A percentile compares a stretch with the other conserved stretches of the same genome.
These are phyloP conservation scores for Penaeus vannamei DNA, from an alignment of 1,140 invertebrate genomes.

Conservation along the genomic window DNA sequence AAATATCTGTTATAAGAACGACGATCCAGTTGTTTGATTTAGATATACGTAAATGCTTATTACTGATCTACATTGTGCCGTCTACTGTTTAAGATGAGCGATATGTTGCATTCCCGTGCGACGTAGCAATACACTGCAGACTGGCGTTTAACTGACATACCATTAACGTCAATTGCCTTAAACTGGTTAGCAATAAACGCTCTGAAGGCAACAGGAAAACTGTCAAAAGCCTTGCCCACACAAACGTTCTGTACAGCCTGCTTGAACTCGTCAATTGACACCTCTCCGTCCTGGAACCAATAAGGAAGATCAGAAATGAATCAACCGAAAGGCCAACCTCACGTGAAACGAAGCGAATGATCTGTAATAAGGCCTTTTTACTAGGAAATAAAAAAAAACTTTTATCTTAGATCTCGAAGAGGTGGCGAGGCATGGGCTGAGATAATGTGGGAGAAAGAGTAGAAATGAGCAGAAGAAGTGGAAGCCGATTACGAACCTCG, in stretches of 20 bases:
- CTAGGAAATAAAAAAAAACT: not conserved
- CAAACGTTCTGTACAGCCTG: conserved; percentile 85
- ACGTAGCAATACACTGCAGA: conserved; percentile 5
- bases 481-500: not conserved
- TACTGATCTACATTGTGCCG: not conserved
- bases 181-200: conserved; percentile 88
- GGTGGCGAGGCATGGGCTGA: too few species aligned
- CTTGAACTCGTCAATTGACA: conserved; percentile 86
- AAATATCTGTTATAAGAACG: too few species aligned
- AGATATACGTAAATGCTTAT: too few species aligned
- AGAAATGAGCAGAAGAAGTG: conserved; percentile 10
- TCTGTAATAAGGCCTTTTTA: not conserved
- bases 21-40: conserved; percentile 5
- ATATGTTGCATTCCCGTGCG: not conserved
- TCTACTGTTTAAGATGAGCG: not conserved
- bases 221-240: conserved; percentile 81
- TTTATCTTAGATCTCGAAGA: not conserved
- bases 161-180: conserved; percentile 84
- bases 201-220: conserved; percentile 79
- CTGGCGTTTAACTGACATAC: conserved; percentile 69
- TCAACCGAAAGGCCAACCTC: conserved; percentile 5
- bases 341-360: not conserved
- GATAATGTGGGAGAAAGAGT: not conserved
- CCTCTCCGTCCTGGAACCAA: conserved; percentile 79
- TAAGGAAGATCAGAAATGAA: conserved; percentile 50